Percentiles rank a stretch among this genome's conserved stretches.
Conservation (phyloP, 2,113 vertebrate genomes). For the Chaenogobius annularis region DNA sequence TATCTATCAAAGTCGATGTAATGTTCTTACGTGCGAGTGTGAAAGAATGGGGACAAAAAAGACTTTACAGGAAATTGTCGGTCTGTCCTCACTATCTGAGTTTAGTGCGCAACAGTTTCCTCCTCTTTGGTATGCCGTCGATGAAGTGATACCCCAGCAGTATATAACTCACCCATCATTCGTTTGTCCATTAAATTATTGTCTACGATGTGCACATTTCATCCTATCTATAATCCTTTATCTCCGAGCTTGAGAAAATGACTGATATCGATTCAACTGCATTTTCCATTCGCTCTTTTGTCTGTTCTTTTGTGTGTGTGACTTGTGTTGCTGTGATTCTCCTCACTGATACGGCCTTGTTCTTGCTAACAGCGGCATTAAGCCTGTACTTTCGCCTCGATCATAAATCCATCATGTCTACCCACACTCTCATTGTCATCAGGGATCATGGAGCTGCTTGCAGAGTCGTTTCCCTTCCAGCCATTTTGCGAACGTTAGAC, state of each 20-base stretch:
- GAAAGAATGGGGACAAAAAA: no score
- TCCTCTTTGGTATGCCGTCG: conserved; percentile 15
- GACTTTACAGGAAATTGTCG: conserved; percentile 2
- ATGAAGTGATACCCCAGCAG: conserved; percentile 33
- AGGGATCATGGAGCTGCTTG: conserved; percentile 48
- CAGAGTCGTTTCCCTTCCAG: conserved; percentile 28
- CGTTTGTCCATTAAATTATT: conserved; percentile 65
- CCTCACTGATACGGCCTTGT: conserved; percentile 43
- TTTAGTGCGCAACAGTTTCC: conserved; percentile 21
- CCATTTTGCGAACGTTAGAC: conserved; percentile 46
- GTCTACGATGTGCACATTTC: conserved; percentile 54
- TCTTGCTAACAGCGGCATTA: conserved; percentile 63
- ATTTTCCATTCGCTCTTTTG: conserved; percentile 45
- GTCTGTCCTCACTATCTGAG: conserved; percentile 1
- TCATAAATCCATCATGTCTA: conserved; percentile 65
- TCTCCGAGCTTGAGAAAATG: conserved; percentile 37
- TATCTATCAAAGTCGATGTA: no score
- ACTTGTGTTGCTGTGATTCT: conserved; percentile 39
- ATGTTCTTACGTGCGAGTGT: no score
- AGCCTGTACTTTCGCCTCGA: conserved; percentile 41
- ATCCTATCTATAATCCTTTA: conserved; percentile 40
- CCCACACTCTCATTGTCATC: conserved; percentile 39
- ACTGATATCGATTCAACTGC: conserved; percentile 58
- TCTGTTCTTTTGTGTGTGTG: conserved; percentile 38
- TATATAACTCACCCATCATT: conserved; percentile 36